Percentiles rank a stretch among this genome's conserved stretches.
phyloP scores from a whole-genome alignment of 2,888 invertebrate genomes.

The Eilema depressum region DNA sequence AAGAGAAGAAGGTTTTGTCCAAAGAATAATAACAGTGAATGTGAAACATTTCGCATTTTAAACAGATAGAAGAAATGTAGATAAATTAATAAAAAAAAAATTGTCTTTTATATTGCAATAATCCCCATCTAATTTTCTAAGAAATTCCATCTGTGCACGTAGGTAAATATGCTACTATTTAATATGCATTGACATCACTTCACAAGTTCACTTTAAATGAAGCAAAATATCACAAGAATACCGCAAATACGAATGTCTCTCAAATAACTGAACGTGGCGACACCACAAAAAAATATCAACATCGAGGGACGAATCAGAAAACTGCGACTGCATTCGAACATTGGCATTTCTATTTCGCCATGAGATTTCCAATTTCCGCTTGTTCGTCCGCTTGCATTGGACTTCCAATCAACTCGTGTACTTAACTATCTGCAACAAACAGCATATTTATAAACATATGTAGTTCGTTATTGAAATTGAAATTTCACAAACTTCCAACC shows the following conservation, averaged over 20 bases:
- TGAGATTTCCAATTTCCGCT: slow-evolving; percentile 56
- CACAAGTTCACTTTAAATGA: not conserved
- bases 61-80: no score
- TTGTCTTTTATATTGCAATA: no score
- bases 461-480: no score
- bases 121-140: no score
- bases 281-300: slow-evolving; percentile 1
- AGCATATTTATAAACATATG: not conserved
- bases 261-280: not conserved
- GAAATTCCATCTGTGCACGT: not conserved
- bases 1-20: no score
- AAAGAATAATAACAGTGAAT: not conserved
- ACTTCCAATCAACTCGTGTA: slow-evolving; percentile 40
- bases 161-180: not conserved
- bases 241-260: not conserved
- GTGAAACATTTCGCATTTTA: no score
- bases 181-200: not conserved
- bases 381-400: slow-evolving; percentile 41
- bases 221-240: not conserved
- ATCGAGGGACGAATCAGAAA: slow-evolving; percentile 32
- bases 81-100: no score
- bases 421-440: not conserved
- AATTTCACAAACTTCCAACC: no score
- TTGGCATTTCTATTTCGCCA: slow-evolving; percentile 50
- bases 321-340: slow-evolving; percentile 34